phyloP scores from a whole-genome alignment of 2,797 vertebrate species.

The Streptopelia turtur region DNA sequence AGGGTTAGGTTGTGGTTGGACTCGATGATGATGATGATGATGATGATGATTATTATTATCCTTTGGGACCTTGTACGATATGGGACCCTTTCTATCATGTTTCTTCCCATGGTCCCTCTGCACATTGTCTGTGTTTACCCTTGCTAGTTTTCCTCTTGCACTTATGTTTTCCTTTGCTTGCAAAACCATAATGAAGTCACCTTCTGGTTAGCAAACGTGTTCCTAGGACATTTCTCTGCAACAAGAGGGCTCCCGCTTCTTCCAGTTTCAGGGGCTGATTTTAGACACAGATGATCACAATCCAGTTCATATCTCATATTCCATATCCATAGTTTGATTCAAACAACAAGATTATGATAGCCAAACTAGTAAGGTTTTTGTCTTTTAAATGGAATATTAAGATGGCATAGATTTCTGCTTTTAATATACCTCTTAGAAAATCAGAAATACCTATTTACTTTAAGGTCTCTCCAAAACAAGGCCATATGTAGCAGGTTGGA shows the following conservation, averaged over 20 bases:
- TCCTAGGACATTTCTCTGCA: background rate
- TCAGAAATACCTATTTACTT: conserved; percentile 3
- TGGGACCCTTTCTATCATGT: background rate
- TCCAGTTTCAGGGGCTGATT: conserved; percentile 30
- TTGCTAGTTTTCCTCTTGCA: background rate
- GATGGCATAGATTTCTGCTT: background rate
- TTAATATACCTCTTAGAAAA: background rate
- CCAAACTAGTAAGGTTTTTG: background rate
- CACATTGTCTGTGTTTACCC: background rate
- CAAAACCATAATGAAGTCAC: conserved; percentile 32
- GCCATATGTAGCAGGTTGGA: background rate
- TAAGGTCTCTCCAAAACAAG: conserved; percentile 7
- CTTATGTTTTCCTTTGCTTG: background rate
- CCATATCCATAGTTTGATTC: background rate
- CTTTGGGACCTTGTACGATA: background rate
- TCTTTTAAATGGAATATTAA: conserved; percentile 33
- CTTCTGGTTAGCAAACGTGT: background rate
- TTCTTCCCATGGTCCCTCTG: background rate
- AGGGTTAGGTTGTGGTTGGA: no score
- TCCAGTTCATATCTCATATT: conserved; percentile 13
- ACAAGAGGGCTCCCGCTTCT: background rate
- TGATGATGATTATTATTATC: no score
- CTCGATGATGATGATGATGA: no score
- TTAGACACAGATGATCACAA: conserved; percentile 23
- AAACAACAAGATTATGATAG: conserved; percentile 35